These are phyloP conservation scores for Alfaro cultratus DNA, from an alignment of 2,797 vertebrate species.

Conservation along the genomic window DNA sequence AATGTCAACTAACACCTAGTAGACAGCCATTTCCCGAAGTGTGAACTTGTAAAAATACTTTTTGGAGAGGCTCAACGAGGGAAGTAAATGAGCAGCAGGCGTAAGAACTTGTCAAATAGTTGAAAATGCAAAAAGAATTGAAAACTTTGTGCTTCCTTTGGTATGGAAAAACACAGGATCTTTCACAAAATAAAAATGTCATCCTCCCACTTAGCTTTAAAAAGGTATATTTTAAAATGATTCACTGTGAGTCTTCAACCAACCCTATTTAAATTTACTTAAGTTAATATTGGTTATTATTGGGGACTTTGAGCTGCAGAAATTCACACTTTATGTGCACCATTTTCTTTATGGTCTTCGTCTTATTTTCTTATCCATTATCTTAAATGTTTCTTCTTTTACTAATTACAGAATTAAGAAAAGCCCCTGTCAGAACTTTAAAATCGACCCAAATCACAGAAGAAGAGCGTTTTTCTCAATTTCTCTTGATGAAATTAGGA, in stretches of 20 bases:
- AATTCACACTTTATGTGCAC: not conserved
- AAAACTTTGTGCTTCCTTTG: not conserved
- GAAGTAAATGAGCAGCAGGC: not conserved
- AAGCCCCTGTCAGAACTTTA: not conserved
- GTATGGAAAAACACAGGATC: not conserved
- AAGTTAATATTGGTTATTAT: not conserved
- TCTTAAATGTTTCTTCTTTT: not conserved
- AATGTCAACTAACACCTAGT: not conserved
- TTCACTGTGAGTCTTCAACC: not conserved
- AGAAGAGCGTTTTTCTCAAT: not conserved
- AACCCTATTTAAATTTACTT: not conserved
- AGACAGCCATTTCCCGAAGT: not conserved
- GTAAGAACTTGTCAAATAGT: not conserved
- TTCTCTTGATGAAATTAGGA: not conserved
- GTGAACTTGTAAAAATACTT: not conserved
- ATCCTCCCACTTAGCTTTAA: not conserved
- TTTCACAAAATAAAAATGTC: not conserved
- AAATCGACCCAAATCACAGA: not conserved
- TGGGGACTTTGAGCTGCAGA: not conserved
- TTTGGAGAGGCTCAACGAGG: not conserved
- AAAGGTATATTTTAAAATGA: not conserved
- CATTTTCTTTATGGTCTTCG: not conserved
- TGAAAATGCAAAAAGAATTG: not conserved
- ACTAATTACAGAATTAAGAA: not conserved
- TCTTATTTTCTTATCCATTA: not conserved